Evolutionary conservation across 2,113 vertebrate species (phyloP), one percentile per base, ranked within the genome.

Genomic region (Galemys pyrenaicus): DNA sequence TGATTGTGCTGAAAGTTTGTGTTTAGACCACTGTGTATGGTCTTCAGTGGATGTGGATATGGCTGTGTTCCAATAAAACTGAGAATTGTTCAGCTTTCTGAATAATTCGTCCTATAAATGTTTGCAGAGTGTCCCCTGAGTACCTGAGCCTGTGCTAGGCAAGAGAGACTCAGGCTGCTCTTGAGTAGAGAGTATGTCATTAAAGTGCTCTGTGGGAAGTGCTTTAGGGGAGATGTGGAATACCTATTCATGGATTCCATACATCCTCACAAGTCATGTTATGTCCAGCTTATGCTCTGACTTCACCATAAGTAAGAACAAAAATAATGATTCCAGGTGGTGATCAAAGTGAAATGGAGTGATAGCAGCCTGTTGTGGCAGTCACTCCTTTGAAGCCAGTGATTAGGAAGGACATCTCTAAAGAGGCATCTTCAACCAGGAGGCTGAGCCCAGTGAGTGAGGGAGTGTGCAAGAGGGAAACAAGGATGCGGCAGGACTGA

Each of bases 171-270:
- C n/a, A 1, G 5, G 3, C 7, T 15, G 60, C n/a, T 30, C 24
- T 35, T 20, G 22, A 62, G 1, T 9, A 24, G 49, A 79, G 32
- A 46, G 10, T 2, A 2, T 39, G 49, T 49, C 46, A 28, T 20
- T 3, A 9, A 9, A 6, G 32, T 2, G 9, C 32, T 32, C 30
- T 11, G 20, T 26, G 74, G 56, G 6, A 26, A 41, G 37, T 1
- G 5, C 6, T 11, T 1, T 24, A 1, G 49, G 16, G 56, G 19
- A 26, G 32, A 28, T 0, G 9, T 44, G 0, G 0, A 44, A 1
- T 6, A 0, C 28, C 8, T 4, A 3, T 22, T 49, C 19, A 2
- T 1, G 3, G 67, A 2, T 15, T 24, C 46, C 51, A 0, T 4
- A 11, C 9, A 3, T 9, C n/a, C 41, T 87, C 75, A 15, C 7